phyloP scores from a whole-genome alignment of 2,888 invertebrate species.

The Heliconius cydno region DNA sequence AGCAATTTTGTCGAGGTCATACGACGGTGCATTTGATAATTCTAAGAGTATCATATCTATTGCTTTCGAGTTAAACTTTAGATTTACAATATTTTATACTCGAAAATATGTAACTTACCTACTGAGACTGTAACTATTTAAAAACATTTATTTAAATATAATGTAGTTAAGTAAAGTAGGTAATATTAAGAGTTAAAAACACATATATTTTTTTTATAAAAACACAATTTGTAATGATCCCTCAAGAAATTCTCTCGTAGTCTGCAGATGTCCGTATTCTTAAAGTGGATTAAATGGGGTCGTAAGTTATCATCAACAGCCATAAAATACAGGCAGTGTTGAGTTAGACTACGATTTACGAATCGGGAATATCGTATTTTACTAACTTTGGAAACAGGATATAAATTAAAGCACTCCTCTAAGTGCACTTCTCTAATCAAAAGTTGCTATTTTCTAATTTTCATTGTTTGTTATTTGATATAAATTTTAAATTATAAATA shows the following conservation, averaged over 20 bases:
- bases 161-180: background rate
- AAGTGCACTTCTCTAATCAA: conserved; percentile 48
- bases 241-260: conserved; percentile 45
- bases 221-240: conserved; percentile 41
- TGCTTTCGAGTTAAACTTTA: background rate
- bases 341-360: conserved; percentile 53
- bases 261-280: conserved; percentile 50
- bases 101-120: background rate
- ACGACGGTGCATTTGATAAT: conserved; percentile 45
- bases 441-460: conserved; percentile 37
- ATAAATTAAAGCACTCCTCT: conserved; percentile 47
- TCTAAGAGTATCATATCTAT: conserved; percentile 31
- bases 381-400: conserved; percentile 45
- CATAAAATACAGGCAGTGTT: conserved; percentile 54
- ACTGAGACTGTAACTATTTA: background rate
- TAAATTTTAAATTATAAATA: background rate
- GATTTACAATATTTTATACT: background rate
- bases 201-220: conserved; percentile 29
- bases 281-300: conserved; percentile 54
- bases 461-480: conserved; percentile 24
- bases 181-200: background rate
- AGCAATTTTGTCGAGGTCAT: conserved; percentile 47
- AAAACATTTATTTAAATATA: background rate
- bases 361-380: conserved; percentile 48
- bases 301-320: conserved; percentile 55